Conservation (phyloP, 2,888 invertebrate species). For the Molorchus minor region DNA sequence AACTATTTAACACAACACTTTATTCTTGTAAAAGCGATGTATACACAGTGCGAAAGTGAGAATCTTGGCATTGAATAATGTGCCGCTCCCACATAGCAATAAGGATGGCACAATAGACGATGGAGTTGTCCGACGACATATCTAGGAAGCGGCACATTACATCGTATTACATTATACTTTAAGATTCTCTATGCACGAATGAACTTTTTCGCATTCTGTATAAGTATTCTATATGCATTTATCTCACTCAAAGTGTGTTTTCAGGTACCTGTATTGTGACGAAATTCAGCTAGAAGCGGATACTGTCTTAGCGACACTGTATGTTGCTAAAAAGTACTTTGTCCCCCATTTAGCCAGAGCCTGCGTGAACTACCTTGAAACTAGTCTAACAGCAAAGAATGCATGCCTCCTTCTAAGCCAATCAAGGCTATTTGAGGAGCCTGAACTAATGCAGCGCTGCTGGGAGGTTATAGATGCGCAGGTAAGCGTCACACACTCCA, state of each 20-base stretch:
- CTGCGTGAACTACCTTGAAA: conserved; percentile 94
- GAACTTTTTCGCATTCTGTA: too few relatives aligned
- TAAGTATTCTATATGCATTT: not conserved
- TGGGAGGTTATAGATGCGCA: conserved; percentile 98
- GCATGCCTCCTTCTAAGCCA: conserved; percentile 95
- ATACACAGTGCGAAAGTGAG: too few relatives aligned
- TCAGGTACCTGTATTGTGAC: conserved; percentile 96
- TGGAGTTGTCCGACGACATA: too few relatives aligned
- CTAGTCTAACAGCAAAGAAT: conserved; percentile 94
- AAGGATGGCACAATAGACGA: too few relatives aligned
- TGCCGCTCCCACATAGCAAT: too few relatives aligned
- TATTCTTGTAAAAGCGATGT: too few relatives aligned
- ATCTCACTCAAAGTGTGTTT: too few relatives aligned
- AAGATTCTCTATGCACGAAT: too few relatives aligned
- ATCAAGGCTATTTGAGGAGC: conserved; percentile 94
- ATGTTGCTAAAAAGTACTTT: conserved; percentile 97
- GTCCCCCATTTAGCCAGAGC: conserved; percentile 93
- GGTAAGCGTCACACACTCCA: conserved; percentile 69
- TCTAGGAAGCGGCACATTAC: too few relatives aligned
- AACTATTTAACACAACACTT: too few relatives aligned
- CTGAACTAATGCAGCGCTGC: conserved; percentile 94
- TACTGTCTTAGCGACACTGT: conserved; percentile 91
- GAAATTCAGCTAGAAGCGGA: conserved; percentile 95
- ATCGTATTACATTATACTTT: too few relatives aligned
- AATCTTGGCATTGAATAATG: too few relatives aligned